Conservation (phyloP, 2,888 invertebrate genomes). For the Agonopterix heracliana region DNA sequence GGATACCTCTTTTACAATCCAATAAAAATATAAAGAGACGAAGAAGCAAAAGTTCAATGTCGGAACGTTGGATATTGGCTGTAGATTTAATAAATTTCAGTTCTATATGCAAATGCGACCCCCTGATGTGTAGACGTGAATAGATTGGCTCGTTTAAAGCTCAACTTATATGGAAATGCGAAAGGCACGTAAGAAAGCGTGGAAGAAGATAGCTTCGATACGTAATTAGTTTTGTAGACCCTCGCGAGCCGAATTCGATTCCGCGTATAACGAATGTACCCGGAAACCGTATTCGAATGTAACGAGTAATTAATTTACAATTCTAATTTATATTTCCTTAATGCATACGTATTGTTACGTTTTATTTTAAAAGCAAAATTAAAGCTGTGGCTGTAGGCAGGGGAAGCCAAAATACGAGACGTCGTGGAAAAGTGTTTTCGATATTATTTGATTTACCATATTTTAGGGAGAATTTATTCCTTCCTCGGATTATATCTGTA, state of each 20-base stretch:
- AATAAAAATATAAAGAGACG: constrained; percentile 58
- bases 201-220: constrained; percentile 70
- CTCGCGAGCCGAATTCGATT: constrained; percentile 57
- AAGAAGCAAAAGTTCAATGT: constrained; percentile 70
- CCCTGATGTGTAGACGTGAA: constrained; percentile 77
- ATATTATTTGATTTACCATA: no score
- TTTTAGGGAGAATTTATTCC: no score
- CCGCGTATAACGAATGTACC: constrained; percentile 37
- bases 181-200: constrained; percentile 75
- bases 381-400: constrained; percentile 7
- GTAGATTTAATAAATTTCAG: constrained; percentile 77
- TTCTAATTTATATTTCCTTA: constrained; percentile 46
- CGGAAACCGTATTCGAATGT: constrained; percentile 36
- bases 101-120: constrained; percentile 76
- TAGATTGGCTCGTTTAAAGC: constrained; percentile 76
- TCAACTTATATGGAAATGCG: constrained; percentile 76
- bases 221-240: constrained; percentile 73
- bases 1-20: constrained; percentile 43
- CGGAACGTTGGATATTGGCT: constrained; percentile 72
- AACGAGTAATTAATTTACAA: constrained; percentile 58
- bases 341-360: constrained; percentile 32
- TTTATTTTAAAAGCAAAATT: constrained; percentile 38
- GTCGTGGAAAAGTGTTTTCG: not conserved
- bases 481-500: no score
- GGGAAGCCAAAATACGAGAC: not conserved